Conservation (phyloP, 2,113 vertebrate species). For the Origma solitaria region DNA sequence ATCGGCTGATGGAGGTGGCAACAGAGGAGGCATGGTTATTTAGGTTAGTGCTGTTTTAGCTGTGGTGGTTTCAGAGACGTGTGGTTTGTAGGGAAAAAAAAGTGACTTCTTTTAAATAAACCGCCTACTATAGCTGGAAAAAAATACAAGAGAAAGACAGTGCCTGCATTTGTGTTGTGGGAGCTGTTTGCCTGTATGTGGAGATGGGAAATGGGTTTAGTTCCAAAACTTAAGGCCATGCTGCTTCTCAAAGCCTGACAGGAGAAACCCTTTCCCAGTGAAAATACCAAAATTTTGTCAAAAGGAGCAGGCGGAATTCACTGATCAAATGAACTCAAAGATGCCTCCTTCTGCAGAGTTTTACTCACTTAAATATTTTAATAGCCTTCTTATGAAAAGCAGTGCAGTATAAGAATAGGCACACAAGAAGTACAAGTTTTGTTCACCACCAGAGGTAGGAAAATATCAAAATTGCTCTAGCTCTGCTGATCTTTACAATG, state of each 20-base stretch:
- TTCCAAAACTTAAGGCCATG: not conserved
- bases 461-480: not conserved
- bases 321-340: not conserved
- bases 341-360: not conserved
- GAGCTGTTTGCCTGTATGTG: not conserved
- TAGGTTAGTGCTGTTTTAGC: slow-evolving; percentile 5
- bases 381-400: not conserved
- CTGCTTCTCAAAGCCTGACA: not conserved
- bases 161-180: not conserved
- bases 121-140: not conserved
- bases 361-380: not conserved
- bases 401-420: not conserved
- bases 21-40: slow-evolving; percentile 61
- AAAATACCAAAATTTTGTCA: not conserved
- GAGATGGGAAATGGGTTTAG: not conserved
- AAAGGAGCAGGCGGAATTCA: not conserved
- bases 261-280: not conserved
- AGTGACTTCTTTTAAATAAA: not conserved
- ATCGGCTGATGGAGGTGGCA: slow-evolving; percentile 64
- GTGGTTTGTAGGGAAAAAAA: not conserved
- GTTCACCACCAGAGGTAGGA: not conserved
- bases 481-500: not conserved
- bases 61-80: not conserved
- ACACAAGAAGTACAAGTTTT: not conserved
- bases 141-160: not conserved